Conservation (phyloP, 2,797 vertebrate genomes). For the Moxostoma hubbsi region DNA sequence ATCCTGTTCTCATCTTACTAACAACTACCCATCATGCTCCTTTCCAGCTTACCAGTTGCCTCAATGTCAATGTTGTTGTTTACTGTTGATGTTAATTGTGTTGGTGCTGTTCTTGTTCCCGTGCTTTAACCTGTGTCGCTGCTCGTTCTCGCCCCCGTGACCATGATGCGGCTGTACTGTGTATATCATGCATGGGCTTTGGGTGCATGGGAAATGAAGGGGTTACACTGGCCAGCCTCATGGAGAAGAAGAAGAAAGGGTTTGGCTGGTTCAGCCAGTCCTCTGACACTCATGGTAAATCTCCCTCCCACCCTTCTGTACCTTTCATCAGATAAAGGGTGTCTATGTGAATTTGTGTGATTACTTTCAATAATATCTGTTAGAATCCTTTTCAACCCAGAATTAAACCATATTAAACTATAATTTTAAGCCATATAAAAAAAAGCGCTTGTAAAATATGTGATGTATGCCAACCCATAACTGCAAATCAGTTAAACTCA, state of each 20-base stretch:
- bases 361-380: background rate
- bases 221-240: constrained; percentile 95
- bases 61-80: constrained; percentile 68
- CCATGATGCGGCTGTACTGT: constrained; percentile 70
- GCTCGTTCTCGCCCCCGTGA: constrained; percentile 73
- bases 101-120: constrained; percentile 73
- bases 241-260: constrained; percentile 97
- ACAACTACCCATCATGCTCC: constrained; percentile 71
- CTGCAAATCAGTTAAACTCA: background rate
- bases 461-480: background rate
- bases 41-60: constrained; percentile 73
- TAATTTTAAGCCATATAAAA: background rate
- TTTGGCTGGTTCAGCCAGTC: constrained; percentile 95
- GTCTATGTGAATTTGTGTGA: constrained; percentile 10
- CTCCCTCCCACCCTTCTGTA: constrained; percentile 62
- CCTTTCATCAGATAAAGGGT: constrained; percentile 18
- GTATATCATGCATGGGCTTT: constrained; percentile 81
- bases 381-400: too few relatives aligned
- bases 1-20: constrained; percentile 65
- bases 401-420: too few relatives aligned
- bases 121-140: constrained; percentile 73
- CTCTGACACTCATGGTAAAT: constrained; percentile 97
- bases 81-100: constrained; percentile 68
- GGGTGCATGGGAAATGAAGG: constrained; percentile 78
- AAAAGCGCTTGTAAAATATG: background rate